A percentile compares a stretch with the other conserved stretches of the same genome.
Evolutionary conservation across 2,888 invertebrate species (phyloP).

Genomic region (Dryobota labecula): DNA sequence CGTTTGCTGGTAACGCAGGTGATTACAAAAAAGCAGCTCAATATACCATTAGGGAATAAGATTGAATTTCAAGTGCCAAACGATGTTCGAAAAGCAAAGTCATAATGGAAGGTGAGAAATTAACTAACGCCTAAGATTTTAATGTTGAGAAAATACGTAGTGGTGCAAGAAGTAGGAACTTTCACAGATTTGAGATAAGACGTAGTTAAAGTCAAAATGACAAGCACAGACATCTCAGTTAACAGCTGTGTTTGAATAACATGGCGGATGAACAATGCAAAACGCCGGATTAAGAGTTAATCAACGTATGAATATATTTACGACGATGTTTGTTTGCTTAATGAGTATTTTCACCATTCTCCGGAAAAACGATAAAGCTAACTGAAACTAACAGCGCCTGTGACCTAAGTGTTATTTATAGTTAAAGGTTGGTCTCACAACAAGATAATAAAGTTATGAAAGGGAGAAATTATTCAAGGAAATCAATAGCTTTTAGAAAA

Average conservation of each 20-base stretch:
- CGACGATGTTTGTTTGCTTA: conserved; percentile 48
- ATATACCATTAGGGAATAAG: conserved; percentile 46
- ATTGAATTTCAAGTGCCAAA: conserved; percentile 60
- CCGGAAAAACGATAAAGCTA: conserved; percentile 41
- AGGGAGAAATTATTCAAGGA: conserved; percentile 22
- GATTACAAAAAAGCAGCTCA: conserved; percentile 35
- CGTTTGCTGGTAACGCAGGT: conserved; percentile 30
- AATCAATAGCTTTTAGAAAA: conserved; percentile 16
- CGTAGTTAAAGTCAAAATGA: conserved; percentile 71
- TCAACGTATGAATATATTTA: conserved; percentile 59
- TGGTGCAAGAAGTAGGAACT: conserved; percentile 68
- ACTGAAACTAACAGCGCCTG: conserved; percentile 36
- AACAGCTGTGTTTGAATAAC: conserved; percentile 50
- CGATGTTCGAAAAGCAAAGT: conserved; percentile 47
- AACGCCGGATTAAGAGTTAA: conserved; percentile 50
- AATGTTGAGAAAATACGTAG: conserved; percentile 71
- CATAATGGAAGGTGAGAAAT: conserved; percentile 64
- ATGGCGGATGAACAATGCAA: conserved; percentile 47
- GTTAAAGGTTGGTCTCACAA: conserved; percentile 55
- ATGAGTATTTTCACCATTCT: conserved; percentile 58
- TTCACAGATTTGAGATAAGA: conserved; percentile 74
- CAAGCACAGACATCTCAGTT: conserved; percentile 70
- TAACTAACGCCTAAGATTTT: conserved; percentile 71
- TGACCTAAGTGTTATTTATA: conserved; percentile 45
- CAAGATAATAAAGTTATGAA: conserved; percentile 35